A percentile compares a stretch with the other conserved stretches of the same genome.
phyloP scores from a whole-genome alignment of 2,113 vertebrate species.

The Pongo abelii region DNA sequence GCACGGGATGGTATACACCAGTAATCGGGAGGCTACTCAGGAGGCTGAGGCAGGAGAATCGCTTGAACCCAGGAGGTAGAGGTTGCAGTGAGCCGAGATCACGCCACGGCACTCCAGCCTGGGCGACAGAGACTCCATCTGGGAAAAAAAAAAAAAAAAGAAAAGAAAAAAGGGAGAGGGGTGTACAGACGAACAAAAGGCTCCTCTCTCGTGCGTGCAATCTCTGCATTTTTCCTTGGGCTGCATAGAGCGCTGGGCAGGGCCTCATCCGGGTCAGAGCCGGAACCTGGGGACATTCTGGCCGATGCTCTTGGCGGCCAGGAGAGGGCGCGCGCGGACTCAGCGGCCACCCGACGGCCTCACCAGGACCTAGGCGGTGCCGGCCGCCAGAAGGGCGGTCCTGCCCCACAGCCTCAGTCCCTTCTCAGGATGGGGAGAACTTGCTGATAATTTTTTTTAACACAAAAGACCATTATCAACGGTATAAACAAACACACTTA shows the following conservation, averaged over 20 bases:
- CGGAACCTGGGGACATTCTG: too few species aligned
- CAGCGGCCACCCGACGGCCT: too few species aligned
- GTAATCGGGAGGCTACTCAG: too few species aligned
- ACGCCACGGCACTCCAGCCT: too few species aligned
- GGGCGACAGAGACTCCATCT: too few species aligned
- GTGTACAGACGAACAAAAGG: neutral
- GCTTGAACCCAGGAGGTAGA: too few species aligned
- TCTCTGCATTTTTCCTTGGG: neutral
- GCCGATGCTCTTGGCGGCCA: neutral
- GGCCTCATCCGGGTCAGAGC: too few species aligned
- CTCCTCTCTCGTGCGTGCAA: rapidly evolving
- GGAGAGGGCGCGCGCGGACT: neutral
- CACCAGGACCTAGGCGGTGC: rapidly evolving
- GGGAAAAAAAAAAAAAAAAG: too few species aligned
- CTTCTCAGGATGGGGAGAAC: neutral
- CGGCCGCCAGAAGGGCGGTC: neutral
- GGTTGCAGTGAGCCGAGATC: too few species aligned
- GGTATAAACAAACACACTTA: neutral
- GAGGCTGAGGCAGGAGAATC: too few species aligned
- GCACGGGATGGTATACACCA: too few species aligned
- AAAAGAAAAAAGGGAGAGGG: too few species aligned
- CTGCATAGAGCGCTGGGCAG: neutral
- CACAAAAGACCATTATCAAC: neutral
- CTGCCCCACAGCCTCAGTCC: neutral
- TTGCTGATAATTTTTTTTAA: neutral